Evolutionary conservation across 1,140 invertebrate species (phyloP).

Genomic region (Mesaphorura yosii): DNA sequence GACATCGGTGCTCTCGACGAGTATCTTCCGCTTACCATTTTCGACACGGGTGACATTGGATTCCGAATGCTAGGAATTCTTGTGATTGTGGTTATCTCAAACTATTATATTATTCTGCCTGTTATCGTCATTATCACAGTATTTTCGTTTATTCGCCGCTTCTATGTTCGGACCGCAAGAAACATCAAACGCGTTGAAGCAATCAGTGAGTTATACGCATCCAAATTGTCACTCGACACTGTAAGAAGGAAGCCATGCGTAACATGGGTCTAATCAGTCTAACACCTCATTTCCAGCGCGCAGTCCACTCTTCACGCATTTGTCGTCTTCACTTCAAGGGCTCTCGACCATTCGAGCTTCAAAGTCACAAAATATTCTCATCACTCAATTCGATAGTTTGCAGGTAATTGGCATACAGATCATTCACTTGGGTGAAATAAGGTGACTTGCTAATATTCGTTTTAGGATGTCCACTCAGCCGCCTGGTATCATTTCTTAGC

Average conservation of each 20-base stretch:
- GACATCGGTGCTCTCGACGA: conserved; percentile 45
- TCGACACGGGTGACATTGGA: conserved; percentile 32
- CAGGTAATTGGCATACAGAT: conserved; percentile 31
- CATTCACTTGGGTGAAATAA: neutral
- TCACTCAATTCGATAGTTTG: conserved; percentile 63
- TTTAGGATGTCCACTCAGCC: conserved; percentile 47
- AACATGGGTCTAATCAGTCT: too few species aligned
- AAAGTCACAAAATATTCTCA: conserved; percentile 57
- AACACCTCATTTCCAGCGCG: conserved; percentile 45
- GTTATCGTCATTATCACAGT: conserved; percentile 42
- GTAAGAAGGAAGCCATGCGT: too few species aligned
- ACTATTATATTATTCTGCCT: conserved; percentile 44
- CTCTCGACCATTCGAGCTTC: conserved; percentile 80
- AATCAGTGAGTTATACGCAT: too few species aligned
- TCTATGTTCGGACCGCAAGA: conserved; percentile 52
- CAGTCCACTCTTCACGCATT: conserved; percentile 72
- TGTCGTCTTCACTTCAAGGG: conserved; percentile 77
- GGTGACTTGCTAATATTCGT: too few species aligned
- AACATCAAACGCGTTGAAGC: conserved; percentile 47
- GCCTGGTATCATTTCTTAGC: conserved; percentile 53
- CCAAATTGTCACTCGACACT: too few species aligned
- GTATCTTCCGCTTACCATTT: conserved; percentile 43
- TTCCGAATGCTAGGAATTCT: conserved; percentile 13
- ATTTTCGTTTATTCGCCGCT: conserved; percentile 42
- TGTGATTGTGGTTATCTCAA: conserved; percentile 15